phyloP scores from a whole-genome alignment of 2,113 vertebrate genomes.

The Oxyruncus cristatus region DNA sequence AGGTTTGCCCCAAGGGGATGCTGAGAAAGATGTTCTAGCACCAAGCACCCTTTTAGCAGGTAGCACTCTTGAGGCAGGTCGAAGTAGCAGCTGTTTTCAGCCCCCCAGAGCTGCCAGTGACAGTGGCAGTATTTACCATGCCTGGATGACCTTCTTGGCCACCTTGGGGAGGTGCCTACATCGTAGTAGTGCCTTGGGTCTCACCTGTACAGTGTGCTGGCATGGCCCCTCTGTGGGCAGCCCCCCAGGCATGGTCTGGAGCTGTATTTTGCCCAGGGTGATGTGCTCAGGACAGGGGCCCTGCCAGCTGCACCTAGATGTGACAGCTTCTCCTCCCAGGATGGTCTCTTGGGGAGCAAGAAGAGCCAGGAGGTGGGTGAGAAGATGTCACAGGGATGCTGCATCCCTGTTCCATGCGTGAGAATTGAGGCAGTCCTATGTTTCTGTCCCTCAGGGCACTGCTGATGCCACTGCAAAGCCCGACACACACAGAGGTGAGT shows the following conservation, averaged over 20 bases:
- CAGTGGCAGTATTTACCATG: neutral
- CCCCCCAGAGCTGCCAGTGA: neutral
- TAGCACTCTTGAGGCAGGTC: neutral
- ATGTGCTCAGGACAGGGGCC: neutral
- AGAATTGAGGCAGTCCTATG: neutral
- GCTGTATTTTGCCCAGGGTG: neutral
- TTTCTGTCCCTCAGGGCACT: constrained; percentile 38
- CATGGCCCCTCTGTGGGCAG: fast-evolving
- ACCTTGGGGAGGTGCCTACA: neutral
- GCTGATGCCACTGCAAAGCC: constrained; percentile 28
- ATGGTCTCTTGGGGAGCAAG: neutral
- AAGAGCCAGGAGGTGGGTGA: neutral
- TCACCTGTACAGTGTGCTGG: neutral
- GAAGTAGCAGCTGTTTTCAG: neutral
- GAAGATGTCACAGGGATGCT: neutral
- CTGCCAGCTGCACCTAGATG: neutral
- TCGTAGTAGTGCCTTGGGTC: neutral
- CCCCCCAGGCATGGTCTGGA: neutral
- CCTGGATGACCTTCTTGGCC: neutral
- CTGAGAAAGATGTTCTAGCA: neutral
- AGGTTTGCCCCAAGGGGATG: neutral
- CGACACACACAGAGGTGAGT: neutral
- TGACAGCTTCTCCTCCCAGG: neutral
- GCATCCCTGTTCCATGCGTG: neutral
- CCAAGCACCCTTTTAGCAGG: neutral